A percentile compares a stretch with the other conserved stretches of the same genome.
Conservation (phyloP, 2,797 vertebrate species). For the Hapalemur alaotrensis region DNA sequence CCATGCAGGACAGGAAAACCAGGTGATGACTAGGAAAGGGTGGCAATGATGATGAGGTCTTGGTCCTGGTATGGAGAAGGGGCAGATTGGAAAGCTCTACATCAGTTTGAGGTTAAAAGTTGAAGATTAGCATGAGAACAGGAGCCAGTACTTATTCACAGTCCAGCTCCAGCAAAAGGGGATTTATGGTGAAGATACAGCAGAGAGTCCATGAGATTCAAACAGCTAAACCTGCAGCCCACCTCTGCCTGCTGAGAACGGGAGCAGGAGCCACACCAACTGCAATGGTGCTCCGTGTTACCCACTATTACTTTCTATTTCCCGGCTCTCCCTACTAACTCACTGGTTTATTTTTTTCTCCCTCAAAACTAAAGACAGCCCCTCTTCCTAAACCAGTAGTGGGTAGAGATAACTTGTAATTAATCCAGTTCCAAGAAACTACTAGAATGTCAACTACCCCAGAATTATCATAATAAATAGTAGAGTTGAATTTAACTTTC, state of each 20-base stretch:
- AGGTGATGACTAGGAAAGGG: background rate
- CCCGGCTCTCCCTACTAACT: background rate
- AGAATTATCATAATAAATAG: background rate
- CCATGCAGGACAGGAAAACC: background rate
- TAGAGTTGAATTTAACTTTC: background rate
- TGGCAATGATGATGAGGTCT: background rate
- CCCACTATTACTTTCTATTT: background rate
- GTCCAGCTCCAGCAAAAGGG: background rate
- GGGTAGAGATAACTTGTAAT: background rate
- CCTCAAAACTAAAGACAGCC: background rate
- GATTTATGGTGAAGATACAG: background rate
- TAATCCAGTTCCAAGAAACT: background rate
- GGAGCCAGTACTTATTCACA: background rate
- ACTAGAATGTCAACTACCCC: background rate
- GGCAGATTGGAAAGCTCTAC: background rate
- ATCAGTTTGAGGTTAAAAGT: background rate
- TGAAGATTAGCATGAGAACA: background rate
- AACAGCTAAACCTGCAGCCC: background rate
- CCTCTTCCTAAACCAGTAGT: background rate
- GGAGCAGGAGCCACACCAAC: background rate
- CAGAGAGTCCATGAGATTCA: background rate
- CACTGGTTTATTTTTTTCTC: background rate
- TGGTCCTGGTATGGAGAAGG: fast-evolving
- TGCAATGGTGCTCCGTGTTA: background rate
- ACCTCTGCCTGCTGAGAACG: background rate